Conservation (phyloP, 2,888 invertebrate genomes). For the Nymphalis urticae region DNA sequence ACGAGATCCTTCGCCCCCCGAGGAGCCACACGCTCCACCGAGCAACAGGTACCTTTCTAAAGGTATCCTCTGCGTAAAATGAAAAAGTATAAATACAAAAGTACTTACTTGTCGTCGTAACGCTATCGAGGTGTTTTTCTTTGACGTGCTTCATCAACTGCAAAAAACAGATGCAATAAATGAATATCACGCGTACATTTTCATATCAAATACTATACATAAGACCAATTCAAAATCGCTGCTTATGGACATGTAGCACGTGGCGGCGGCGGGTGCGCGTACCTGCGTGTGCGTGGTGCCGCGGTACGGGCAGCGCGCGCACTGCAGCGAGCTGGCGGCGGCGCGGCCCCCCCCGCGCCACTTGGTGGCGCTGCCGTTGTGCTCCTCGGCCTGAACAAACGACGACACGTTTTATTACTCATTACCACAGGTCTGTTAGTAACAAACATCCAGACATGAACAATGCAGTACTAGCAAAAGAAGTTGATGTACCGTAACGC, state of each 20-base stretch:
- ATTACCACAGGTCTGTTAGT: no score
- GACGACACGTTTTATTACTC: neutral
- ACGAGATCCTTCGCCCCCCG: no score
- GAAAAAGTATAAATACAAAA: neutral
- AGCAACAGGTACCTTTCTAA: no score
- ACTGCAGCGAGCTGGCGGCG: constrained; percentile 53
- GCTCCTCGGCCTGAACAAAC: constrained; percentile 49
- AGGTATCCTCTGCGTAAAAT: neutral
- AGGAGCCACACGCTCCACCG: no score
- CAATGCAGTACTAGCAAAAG: no score
- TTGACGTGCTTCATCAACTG: constrained; percentile 66
- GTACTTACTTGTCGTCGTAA: constrained; percentile 12
- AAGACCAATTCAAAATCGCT: no score
- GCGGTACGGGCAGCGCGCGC: constrained; percentile 64
- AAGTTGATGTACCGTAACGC: no score
- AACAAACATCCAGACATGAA: no score
- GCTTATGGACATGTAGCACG: neutral
- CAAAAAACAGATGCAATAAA: constrained; percentile 37
- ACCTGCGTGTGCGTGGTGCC: constrained; percentile 62
- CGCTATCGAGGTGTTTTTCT: constrained; percentile 47
- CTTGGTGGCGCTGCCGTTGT: constrained; percentile 39
- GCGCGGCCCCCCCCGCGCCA: constrained; percentile 38
- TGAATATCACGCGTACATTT: neutral
- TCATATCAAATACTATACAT: neutral
- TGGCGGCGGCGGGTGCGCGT: neutral